Evolutionary conservation across 1,140 invertebrate genomes (phyloP), one percentile per base, ranked within the genome.

Genomic region (Phymorhynchus buccinoides): DNA sequence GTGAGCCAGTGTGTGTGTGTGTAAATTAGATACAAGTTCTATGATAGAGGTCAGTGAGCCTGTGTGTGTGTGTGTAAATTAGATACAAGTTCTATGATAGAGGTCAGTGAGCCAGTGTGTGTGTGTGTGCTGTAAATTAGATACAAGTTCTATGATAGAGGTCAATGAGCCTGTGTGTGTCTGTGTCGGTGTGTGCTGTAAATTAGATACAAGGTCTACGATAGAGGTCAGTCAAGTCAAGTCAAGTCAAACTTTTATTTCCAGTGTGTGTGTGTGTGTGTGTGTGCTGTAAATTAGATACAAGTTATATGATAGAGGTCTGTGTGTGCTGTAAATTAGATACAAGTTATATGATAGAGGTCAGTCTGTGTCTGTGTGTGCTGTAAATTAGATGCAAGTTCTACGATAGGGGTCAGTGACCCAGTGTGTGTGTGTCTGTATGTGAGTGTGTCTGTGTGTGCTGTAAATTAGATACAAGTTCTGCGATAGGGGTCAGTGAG

Each of bases 81-180:
- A 84, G 91, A 48, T 93, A 93, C 77, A 93, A 91, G 79, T 87
- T 93, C 68, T 93, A 92, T 89, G 92, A 93, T 85, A 92, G 90
- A 91, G 87, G 87, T 88, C 18, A 78, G 86, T 62, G 27, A 78
- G 56, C 78, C 2, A 30, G 30, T 68, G 75, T 81, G 22, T 80
- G 37, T 85, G 48, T 32, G 32, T 85, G 77, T 85, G 39, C 37
- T 77, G 35, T 85, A 12, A 14, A 16, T 75, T 35, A 32, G 39
- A 1, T 35, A 30, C 4, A 14, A 35, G 68, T 37, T n/a, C n/a
- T n/a, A n/a, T n/a, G 68, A 30, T 0, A 79, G 42, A 22, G 37
- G 35, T n/a, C n/a, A 30, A n/a, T 12, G 39, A 18, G 42, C n/a
- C 39, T 41, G 39, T n/a, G 37, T 80, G 39, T 37, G 39, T 48